These are phyloP conservation scores for Anableps anableps DNA, from an alignment of 2,797 vertebrate genomes.

Conservation along the genomic window DNA sequence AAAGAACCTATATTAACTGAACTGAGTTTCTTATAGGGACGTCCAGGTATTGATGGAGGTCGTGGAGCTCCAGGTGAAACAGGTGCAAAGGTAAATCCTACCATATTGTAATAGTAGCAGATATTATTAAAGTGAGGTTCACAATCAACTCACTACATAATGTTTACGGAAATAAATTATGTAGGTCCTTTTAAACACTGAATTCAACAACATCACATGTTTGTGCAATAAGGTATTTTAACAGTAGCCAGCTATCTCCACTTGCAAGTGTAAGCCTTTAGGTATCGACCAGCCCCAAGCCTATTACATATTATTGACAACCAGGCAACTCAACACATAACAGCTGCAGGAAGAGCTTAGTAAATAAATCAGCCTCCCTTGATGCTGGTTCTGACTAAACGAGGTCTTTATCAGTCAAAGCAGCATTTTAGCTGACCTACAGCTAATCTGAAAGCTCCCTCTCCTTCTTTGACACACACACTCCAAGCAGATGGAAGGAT, in stretches of 20 bases:
- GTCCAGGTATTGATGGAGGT: conserved; percentile 85
- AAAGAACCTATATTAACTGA: conserved; percentile 20
- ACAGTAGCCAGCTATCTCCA: conserved; percentile 50
- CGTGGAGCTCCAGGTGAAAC: conserved; percentile 90
- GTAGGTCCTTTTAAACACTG: background rate
- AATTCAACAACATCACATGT: conserved; percentile 12
- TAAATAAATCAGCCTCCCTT: conserved; percentile 73
- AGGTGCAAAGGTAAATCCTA: conserved; percentile 84
- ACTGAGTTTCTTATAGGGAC: conserved; percentile 80
- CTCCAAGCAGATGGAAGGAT: conserved; percentile 73
- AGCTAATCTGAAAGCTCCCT: conserved; percentile 68
- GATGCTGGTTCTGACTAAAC: conserved; percentile 67
- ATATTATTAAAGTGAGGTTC: conserved; percentile 24
- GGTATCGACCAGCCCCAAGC: conserved; percentile 45
- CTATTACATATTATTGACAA: conserved; percentile 70
- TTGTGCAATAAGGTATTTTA: conserved; percentile 25
- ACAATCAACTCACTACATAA: background rate
- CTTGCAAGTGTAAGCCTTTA: conserved; percentile 54
- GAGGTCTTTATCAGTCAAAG: conserved; percentile 74
- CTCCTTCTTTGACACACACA: conserved; percentile 39
- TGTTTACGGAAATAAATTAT: conserved; percentile 1
- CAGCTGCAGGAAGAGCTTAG: conserved; percentile 74
- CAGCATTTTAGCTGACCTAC: conserved; percentile 71
- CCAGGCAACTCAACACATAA: conserved; percentile 64
- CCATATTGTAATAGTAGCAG: conserved; percentile 32